Percentiles rank a stretch among this genome's conserved stretches.
Evolutionary conservation across 1,140 invertebrate species (phyloP).

Genomic region (Adelges cooleyi): DNA sequence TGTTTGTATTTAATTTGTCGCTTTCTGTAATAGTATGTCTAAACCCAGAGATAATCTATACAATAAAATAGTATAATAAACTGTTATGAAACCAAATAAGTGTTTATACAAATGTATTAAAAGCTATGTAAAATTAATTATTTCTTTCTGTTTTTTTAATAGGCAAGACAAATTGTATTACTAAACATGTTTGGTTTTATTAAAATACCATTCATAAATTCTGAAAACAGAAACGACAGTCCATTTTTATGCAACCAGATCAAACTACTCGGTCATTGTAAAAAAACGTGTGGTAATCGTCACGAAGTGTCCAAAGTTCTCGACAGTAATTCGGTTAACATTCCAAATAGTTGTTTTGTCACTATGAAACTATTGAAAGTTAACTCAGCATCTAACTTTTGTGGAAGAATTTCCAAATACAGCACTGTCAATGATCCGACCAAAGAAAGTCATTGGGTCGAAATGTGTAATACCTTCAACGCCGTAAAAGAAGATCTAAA

Average conservation of each 20-base stretch:
- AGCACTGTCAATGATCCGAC: background rate
- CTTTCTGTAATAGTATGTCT: too few relatives aligned
- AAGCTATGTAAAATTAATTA: background rate
- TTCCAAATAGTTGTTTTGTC: slow-evolving; percentile 1
- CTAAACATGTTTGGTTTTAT: slow-evolving; percentile 12
- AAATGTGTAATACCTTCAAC: background rate
- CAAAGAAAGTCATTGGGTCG: slow-evolving; percentile 3
- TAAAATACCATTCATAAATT: background rate
- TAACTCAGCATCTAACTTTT: slow-evolving; percentile 5
- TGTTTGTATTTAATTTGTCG: too few relatives aligned
- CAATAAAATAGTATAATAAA: too few relatives aligned
- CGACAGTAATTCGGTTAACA: background rate
- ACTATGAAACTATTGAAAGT: background rate
- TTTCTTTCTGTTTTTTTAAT: background rate
- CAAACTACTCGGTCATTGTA: slow-evolving; percentile 7
- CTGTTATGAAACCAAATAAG: too few relatives aligned
- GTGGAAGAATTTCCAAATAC: slow-evolving; percentile 17
- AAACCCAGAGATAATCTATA: too few relatives aligned
- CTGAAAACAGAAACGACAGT: background rate
- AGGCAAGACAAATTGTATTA: background rate
- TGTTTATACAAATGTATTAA: too few relatives aligned
- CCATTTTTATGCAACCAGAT: slow-evolving; percentile 9
- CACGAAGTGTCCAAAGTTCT: background rate
- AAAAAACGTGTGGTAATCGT: background rate
- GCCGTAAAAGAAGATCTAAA: background rate